Evolutionary conservation across 2,113 vertebrate genomes (phyloP).

Genomic region (Odocoileus hemionus): DNA sequence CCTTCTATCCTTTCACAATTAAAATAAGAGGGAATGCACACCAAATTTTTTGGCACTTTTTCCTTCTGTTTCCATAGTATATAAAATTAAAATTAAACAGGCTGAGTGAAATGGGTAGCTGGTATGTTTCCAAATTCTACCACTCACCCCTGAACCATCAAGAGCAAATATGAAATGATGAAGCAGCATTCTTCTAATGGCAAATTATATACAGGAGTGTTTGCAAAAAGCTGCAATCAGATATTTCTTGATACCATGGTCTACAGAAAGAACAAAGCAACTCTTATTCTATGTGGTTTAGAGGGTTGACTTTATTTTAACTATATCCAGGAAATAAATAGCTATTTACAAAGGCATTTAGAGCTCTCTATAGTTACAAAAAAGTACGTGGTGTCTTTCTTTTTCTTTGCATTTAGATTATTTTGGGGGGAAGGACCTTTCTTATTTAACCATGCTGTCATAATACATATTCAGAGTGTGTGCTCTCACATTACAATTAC

Average conservation of each 20-base stretch:
- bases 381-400: not conserved
- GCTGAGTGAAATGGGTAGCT: constrained; percentile 22
- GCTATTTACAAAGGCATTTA: constrained; percentile 41
- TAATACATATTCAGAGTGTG: constrained; percentile 41
- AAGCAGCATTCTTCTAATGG: constrained; percentile 18
- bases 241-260: not conserved
- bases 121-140: constrained; percentile 39
- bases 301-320: not conserved
- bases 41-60: not conserved
- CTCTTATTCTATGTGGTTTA: constrained; percentile 10
- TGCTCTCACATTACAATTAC: constrained; percentile 26
- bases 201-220: constrained; percentile 8
- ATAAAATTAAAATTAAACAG: constrained; percentile 57
- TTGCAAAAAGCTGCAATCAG: constrained; percentile 44
- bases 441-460: constrained; percentile 12
- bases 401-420: constrained; percentile 43
- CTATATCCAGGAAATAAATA: constrained; percentile 47
- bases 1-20: not conserved
- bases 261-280: constrained; percentile 25
- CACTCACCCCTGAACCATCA: not conserved
- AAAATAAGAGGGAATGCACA: not conserved
- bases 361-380: constrained; percentile 2
- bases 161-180: constrained; percentile 32
- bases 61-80: constrained; percentile 6
- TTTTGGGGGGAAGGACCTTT: not conserved